phyloP scores from a whole-genome alignment of 2,888 invertebrate genomes.

The Strigamia transsilvanica region DNA sequence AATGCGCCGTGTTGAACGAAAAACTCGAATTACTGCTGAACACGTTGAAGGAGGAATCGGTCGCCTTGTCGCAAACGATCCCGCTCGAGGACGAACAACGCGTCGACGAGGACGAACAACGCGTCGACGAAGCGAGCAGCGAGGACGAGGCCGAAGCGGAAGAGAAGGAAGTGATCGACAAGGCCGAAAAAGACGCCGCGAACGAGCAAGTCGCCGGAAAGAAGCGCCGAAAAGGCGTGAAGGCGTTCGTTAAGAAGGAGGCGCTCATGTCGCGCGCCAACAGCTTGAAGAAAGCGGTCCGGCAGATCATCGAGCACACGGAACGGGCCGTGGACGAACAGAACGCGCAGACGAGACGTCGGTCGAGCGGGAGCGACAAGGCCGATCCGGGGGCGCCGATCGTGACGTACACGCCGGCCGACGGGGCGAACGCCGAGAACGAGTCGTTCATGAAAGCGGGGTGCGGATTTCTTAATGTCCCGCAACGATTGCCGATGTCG shows the following conservation, averaged over 20 bases:
- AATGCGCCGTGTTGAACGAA: slow-evolving; percentile 76
- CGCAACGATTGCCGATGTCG: slow-evolving; percentile 50
- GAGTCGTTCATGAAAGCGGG: background rate
- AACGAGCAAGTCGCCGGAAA: slow-evolving; percentile 52
- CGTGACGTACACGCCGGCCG: slow-evolving; percentile 34
- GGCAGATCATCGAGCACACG: slow-evolving; percentile 81
- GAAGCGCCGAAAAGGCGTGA: background rate
- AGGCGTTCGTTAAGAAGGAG: slow-evolving; percentile 64
- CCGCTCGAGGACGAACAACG: slow-evolving; percentile 60
- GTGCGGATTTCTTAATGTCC: slow-evolving; percentile 28
- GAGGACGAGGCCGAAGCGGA: slow-evolving; percentile 55
- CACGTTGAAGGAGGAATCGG: slow-evolving; percentile 75
- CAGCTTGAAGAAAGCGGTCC: slow-evolving; percentile 82
- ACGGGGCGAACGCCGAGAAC: background rate
- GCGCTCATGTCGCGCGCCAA: slow-evolving; percentile 74
- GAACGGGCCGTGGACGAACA: slow-evolving; percentile 75
- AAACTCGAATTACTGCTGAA: slow-evolving; percentile 78
- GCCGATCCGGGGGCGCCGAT: background rate
- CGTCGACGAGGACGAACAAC: too few species aligned
- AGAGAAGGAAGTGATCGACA: slow-evolving; percentile 43
- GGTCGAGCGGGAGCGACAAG: background rate
- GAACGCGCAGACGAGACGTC: slow-evolving; percentile 62
- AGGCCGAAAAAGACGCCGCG: slow-evolving; percentile 55
- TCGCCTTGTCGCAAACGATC: slow-evolving; percentile 58
- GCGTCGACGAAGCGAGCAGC: slow-evolving; percentile 58